A percentile compares a stretch with the other conserved stretches of the same genome.
phyloP scores from a whole-genome alignment of 2,113 vertebrate genomes.

The Pagrus major region DNA sequence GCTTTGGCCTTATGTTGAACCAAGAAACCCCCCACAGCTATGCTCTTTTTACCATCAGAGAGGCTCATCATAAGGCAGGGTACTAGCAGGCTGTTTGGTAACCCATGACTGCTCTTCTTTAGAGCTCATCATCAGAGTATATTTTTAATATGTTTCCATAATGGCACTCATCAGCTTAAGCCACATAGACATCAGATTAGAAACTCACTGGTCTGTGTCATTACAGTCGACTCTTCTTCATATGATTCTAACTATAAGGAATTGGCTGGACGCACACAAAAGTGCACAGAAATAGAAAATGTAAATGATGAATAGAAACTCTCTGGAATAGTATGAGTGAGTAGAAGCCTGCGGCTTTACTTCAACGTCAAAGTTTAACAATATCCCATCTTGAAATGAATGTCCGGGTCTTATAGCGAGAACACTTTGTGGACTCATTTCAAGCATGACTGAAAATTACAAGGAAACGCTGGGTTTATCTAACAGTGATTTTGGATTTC shows the following conservation, averaged over 20 bases:
- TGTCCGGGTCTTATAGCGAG: neutral
- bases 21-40: neutral
- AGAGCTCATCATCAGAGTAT: constrained; percentile 53
- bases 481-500: neutral
- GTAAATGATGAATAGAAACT: constrained; percentile 32
- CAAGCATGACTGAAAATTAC: neutral
- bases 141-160: constrained; percentile 45
- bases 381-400: neutral
- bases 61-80: neutral
- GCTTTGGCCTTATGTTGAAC: constrained; percentile 26
- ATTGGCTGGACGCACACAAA: constrained; percentile 24
- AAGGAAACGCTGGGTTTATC: neutral
- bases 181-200: constrained; percentile 46
- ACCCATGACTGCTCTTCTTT: constrained; percentile 50
- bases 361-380: neutral
- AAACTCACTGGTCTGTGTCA: constrained; percentile 57
- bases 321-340: neutral
- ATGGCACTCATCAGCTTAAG: constrained; percentile 44
- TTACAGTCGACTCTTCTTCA: constrained; percentile 42
- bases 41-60: neutral
- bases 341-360: neutral
- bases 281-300: constrained; percentile 43
- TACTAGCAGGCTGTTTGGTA: constrained; percentile 11
- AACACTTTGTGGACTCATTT: neutral
- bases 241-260: constrained; percentile 6